phyloP scores from a whole-genome alignment of 2,888 invertebrate genomes.

The Tetranychus piercei region DNA sequence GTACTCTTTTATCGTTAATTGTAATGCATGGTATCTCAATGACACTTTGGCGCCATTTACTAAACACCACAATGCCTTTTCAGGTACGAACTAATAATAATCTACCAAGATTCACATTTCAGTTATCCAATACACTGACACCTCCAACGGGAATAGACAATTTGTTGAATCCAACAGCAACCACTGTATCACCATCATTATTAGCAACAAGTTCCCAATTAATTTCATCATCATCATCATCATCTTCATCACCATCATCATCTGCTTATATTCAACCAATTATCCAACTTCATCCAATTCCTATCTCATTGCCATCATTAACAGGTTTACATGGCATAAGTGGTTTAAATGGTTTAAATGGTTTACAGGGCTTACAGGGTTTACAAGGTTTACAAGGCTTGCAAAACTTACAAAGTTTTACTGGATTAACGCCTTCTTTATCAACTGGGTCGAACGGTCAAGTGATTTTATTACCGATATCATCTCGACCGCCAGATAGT shows the following conservation, averaged over 20 bases:
- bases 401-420: not conserved
- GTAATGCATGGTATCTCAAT: conserved; percentile 22
- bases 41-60: conserved; percentile 20
- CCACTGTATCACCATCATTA: not conserved
- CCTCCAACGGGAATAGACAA: not conserved
- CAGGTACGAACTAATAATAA: not conserved
- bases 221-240: not conserved
- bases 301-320: not conserved
- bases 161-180: not conserved
- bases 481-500: not conserved
- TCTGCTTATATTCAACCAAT: not conserved
- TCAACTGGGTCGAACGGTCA: not conserved
- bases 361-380: no score
- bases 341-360: no score
- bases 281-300: conserved; percentile 5
- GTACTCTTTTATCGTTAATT: conserved; percentile 20
- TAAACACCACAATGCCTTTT: conserved; percentile 20
- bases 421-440: not conserved
- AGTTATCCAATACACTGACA: not conserved
- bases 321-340: not conserved
- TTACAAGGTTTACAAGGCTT: no score
- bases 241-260: not conserved
- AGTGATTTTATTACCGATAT: not conserved
- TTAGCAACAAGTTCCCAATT: not conserved
- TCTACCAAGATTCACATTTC: conserved; percentile 6